Percentiles rank a stretch among this genome's conserved stretches.
Conservation (phyloP, 53 echinoderm and acorn worm species). For the Holothuria leucospilota region DNA sequence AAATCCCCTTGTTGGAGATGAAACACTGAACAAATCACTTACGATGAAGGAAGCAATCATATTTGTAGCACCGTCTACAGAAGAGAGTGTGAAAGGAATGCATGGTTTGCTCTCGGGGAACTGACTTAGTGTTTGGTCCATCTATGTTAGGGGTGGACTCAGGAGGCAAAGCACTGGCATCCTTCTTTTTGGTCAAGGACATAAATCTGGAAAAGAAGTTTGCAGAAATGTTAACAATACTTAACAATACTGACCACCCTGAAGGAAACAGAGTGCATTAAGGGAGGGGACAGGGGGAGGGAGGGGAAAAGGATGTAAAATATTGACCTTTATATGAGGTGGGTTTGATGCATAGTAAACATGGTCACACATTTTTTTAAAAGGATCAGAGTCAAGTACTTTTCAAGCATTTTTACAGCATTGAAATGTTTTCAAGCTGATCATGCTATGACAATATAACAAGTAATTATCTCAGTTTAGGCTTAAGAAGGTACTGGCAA, state of each 20-base stretch:
- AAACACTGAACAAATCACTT: constrained; percentile 51
- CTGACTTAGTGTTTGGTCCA: constrained; percentile 93
- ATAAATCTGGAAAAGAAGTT: not conserved
- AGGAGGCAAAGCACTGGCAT: constrained; percentile 72
- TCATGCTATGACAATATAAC: too few relatives aligned
- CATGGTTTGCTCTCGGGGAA: constrained; percentile 94
- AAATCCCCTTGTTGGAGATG: not conserved
- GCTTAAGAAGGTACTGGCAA: too few relatives aligned
- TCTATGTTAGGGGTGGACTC: constrained; percentile 96
- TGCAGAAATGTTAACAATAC: not conserved
- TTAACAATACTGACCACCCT: not conserved
- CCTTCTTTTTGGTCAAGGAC: constrained; percentile 63
- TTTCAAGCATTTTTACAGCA: too few relatives aligned
- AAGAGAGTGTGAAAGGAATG: constrained; percentile 98
- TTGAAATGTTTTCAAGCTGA: too few relatives aligned
- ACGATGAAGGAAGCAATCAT: constrained; percentile 99
- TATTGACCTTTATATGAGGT: too few relatives aligned
- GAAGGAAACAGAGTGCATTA: too few relatives aligned
- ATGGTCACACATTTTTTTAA: too few relatives aligned
- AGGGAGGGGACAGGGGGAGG: too few relatives aligned
- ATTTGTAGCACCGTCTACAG: constrained; percentile 96
- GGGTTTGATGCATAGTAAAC: too few relatives aligned
- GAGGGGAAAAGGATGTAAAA: too few relatives aligned
- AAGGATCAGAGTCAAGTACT: too few relatives aligned
- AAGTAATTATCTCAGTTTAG: too few relatives aligned